These are phyloP conservation scores for Syngnathus floridae DNA, from an alignment of 2,113 vertebrate genomes.

Conservation along the genomic window DNA sequence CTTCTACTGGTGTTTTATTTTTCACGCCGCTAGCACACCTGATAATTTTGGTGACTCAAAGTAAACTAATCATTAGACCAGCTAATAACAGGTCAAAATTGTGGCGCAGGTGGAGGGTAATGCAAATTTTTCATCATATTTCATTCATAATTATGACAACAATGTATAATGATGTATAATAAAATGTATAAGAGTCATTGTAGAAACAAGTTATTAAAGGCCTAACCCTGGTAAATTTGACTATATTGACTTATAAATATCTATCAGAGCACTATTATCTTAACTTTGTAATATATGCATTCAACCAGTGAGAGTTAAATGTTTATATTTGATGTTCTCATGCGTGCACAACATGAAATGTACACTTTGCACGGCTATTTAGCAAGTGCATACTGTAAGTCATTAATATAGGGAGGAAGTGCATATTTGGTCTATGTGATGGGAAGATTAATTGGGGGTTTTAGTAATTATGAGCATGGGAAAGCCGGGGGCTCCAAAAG, in stretches of 20 bases:
- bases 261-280: background rate
- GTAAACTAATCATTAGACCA: too few species aligned
- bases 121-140: too few species aligned
- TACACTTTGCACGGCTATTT: slow-evolving; percentile 30
- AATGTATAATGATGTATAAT: too few species aligned
- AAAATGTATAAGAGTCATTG: background rate
- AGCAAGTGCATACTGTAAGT: slow-evolving; percentile 49
- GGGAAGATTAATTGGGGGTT: slow-evolving; percentile 74
- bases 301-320: background rate
- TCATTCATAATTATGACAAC: too few species aligned
- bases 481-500: slow-evolving; percentile 63
- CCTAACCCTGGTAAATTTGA: background rate
- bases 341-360: background rate
- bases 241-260: background rate
- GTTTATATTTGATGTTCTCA: background rate
- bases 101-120: too few species aligned
- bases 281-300: background rate
- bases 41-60: too few species aligned
- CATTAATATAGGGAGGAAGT: slow-evolving; percentile 59
- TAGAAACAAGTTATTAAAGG: too few species aligned
- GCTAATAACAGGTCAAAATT: too few species aligned
- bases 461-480: slow-evolving; percentile 73
- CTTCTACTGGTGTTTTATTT: slow-evolving; percentile 15
- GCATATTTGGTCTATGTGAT: slow-evolving; percentile 68
- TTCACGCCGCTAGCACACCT: too few species aligned